Conservation (phyloP, 1,140 invertebrate genomes). For the Sycobia sp. region DNA sequence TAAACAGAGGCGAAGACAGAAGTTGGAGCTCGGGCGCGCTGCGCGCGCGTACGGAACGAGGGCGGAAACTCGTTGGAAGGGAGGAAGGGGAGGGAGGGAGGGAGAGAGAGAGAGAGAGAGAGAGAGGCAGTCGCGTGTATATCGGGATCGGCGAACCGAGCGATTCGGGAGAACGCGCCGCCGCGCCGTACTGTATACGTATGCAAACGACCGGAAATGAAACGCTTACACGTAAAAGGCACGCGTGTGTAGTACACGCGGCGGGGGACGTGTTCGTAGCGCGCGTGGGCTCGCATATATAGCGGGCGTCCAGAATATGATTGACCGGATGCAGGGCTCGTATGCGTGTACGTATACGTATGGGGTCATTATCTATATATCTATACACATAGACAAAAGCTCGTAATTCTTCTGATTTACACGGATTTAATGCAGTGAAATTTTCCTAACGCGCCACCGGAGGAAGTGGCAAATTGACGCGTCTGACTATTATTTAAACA, state of each 20-base stretch:
- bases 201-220: slow-evolving; percentile 30
- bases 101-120: neutral
- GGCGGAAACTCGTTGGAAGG: too few species aligned
- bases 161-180: neutral
- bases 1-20: too few species aligned
- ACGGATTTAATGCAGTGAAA: neutral
- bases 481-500: too few species aligned
- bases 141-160: slow-evolving; percentile 8
- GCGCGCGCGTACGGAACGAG: too few species aligned
- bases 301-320: neutral
- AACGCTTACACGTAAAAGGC: slow-evolving; percentile 10
- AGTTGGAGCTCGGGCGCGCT: too few species aligned
- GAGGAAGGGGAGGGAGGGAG: too few species aligned
- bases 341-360: neutral
- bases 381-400: too few species aligned
- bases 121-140: neutral
- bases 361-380: too few species aligned
- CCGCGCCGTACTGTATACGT: too few species aligned
- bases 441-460: neutral
- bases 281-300: too few species aligned
- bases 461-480: too few species aligned
- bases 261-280: too few species aligned
- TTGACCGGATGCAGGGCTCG: slow-evolving; percentile 22
- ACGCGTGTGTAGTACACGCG: neutral
- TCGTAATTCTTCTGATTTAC: slow-evolving; percentile 1